Conservation (phyloP, 2,888 invertebrate species). For the Campopleginae sp. region DNA sequence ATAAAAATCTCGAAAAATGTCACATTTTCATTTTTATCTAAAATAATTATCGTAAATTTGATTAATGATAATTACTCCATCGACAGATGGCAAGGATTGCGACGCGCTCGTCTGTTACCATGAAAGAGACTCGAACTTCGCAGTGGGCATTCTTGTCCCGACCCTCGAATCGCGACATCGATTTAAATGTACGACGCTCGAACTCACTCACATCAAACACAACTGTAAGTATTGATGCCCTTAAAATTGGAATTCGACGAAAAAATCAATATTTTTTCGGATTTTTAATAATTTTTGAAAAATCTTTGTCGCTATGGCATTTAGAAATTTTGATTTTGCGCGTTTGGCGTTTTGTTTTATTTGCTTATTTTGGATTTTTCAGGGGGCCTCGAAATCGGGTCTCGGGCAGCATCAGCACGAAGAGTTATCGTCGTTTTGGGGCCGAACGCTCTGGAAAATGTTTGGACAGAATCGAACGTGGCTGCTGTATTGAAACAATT, state of each 20-base stretch:
- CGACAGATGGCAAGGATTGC: conserved; percentile 86
- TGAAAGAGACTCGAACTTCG: conserved; percentile 87
- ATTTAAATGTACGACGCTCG: conserved; percentile 87
- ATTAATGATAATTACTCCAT: conserved; percentile 13
- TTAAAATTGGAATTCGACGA: neutral
- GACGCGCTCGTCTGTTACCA: conserved; percentile 89
- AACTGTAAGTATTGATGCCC: conserved; percentile 84
- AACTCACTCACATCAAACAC: conserved; percentile 85
- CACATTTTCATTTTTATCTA: neutral
- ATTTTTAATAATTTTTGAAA: too few relatives aligned
- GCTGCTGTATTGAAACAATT: conserved; percentile 84
- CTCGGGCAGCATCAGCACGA: conserved; percentile 85
- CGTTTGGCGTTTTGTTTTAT: neutral
- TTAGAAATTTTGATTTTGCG: too few relatives aligned
- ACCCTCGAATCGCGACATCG: conserved; percentile 88
- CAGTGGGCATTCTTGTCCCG: conserved; percentile 87
- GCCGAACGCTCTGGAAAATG: conserved; percentile 83
- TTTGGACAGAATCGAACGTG: conserved; percentile 84
- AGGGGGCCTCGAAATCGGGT: conserved; percentile 87
- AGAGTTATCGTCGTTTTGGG: conserved; percentile 85
- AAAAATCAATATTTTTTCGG: neutral
- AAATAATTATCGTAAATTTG: neutral
- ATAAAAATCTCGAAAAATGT: neutral
- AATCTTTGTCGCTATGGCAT: too few relatives aligned
- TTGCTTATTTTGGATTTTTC: conserved; percentile 59